These are phyloP conservation scores for Caiman crocodilus DNA, from an alignment of 2,797 vertebrate genomes.

Conservation along the genomic window DNA sequence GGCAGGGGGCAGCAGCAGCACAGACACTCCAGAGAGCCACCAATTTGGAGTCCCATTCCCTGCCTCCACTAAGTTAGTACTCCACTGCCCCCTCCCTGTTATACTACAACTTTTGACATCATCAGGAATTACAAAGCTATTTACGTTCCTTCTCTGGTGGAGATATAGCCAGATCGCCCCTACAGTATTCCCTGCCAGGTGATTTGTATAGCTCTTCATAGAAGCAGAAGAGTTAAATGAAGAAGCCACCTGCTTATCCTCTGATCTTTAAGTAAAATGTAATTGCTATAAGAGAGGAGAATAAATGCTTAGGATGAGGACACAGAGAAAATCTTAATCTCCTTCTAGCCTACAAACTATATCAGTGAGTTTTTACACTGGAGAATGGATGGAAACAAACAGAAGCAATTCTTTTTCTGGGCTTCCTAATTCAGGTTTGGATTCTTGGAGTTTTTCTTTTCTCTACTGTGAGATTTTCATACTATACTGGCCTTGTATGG, in stretches of 20 bases:
- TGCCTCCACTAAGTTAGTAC: too few relatives aligned
- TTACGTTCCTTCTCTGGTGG: background rate
- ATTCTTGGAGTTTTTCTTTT: background rate
- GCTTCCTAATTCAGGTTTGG: background rate
- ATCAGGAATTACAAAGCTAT: background rate
- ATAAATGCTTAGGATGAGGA: background rate
- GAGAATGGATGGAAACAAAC: background rate
- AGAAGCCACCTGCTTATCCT: slow-evolving; percentile 14
- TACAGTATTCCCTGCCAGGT: background rate
- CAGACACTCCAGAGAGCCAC: too few relatives aligned
- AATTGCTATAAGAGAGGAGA: background rate
- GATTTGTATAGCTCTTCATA: background rate
- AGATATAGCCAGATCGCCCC: background rate
- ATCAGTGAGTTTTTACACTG: background rate
- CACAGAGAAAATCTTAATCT: background rate
- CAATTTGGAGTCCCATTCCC: too few relatives aligned
- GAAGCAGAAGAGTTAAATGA: background rate
- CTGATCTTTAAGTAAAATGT: slow-evolving; percentile 9
- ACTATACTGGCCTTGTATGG: too few relatives aligned
- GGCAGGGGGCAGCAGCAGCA: too few relatives aligned
- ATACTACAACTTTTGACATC: background rate
- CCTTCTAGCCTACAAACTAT: background rate
- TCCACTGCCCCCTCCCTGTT: background rate
- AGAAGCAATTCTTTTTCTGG: background rate
- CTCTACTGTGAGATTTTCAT: background rate